Evolutionary conservation across 2,888 invertebrate genomes (phyloP).

Genomic region (Choreutis nemorana): DNA sequence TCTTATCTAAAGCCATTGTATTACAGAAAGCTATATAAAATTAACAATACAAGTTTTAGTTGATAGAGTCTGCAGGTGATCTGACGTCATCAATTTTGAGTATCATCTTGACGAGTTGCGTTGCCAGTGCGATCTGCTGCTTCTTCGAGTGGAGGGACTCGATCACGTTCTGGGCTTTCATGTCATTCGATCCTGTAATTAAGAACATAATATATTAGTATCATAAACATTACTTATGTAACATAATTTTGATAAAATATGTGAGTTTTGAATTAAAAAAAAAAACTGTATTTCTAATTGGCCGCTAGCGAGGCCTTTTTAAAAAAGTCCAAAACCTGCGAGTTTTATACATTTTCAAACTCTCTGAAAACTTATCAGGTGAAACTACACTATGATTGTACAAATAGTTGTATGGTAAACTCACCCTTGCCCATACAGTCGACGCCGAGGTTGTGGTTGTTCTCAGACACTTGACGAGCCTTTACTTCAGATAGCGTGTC

Average conservation of each 20-base stretch:
- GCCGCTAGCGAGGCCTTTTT: too few relatives aligned
- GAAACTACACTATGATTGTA: too few relatives aligned
- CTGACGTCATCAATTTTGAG: constrained; percentile 98
- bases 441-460: constrained; percentile 88
- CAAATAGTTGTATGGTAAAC: constrained; percentile 2
- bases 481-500: constrained; percentile 91
- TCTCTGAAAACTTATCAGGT: too few relatives aligned
- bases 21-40: too few relatives aligned
- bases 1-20: neutral
- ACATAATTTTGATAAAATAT: too few relatives aligned
- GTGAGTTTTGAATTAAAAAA: too few relatives aligned
- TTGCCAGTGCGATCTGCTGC: constrained; percentile 95
- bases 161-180: constrained; percentile 94
- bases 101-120: constrained; percentile 99
- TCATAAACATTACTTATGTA: too few relatives aligned
- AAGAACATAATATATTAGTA: neutral
- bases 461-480: constrained; percentile 85
- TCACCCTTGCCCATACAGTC: constrained; percentile 90
- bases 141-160: constrained; percentile 97
- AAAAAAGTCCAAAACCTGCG: too few relatives aligned
- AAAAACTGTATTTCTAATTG: too few relatives aligned
- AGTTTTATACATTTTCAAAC: too few relatives aligned
- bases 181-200: constrained; percentile 71
- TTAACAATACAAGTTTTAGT: constrained; percentile 18
- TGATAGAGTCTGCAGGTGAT: constrained; percentile 60